phyloP scores from a whole-genome alignment of 1,140 invertebrate species.

The Drosophila simulans region DNA sequence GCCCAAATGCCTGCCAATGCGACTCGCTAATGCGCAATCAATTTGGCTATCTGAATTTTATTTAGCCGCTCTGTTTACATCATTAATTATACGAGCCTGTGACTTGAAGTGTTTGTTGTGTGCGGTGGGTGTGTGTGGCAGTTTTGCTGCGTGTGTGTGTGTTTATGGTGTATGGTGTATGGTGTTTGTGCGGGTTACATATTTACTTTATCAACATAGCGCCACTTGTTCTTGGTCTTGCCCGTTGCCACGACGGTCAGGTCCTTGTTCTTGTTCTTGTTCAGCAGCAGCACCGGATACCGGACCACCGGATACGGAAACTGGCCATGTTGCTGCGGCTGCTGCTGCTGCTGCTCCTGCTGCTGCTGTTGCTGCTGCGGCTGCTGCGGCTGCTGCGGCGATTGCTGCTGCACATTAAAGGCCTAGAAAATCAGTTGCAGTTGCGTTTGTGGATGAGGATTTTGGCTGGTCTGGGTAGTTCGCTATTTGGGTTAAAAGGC shows the following conservation, averaged over 20 bases:
- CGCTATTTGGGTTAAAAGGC: conserved; percentile 23
- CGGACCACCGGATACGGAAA: conserved; percentile 70
- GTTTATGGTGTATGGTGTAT: conserved; percentile 9
- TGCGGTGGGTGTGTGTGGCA: conserved; percentile 13
- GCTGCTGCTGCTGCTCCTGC: conserved; percentile 28
- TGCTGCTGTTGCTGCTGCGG: conserved; percentile 40
- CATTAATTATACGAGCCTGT: conserved; percentile 57
- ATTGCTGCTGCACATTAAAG: conserved; percentile 64
- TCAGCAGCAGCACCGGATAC: conserved; percentile 81
- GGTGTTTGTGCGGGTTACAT: conserved; percentile 56
- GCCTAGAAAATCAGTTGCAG: conserved; percentile 75
- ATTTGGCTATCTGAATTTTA: conserved; percentile 40
- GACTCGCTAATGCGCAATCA: conserved; percentile 31
- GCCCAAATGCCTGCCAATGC: conserved; percentile 35
- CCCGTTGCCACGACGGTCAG: conserved; percentile 82
- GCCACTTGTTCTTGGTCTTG: conserved; percentile 83
- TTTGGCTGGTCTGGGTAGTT: conserved; percentile 24
- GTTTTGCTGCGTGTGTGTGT: neutral
- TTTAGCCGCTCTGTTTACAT: conserved; percentile 50
- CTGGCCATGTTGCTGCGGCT: conserved; percentile 28
- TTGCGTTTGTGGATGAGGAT: conserved; percentile 20
- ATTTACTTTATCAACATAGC: conserved; percentile 84
- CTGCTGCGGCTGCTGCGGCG: conserved; percentile 30
- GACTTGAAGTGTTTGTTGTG: conserved; percentile 38
- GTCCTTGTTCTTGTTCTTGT: conserved; percentile 83